A percentile compares a stretch with the other conserved stretches of the same genome.
These are phyloP conservation scores for Microdon myrmicae DNA, from an alignment of 2,888 invertebrate genomes.

Conservation along the genomic window DNA sequence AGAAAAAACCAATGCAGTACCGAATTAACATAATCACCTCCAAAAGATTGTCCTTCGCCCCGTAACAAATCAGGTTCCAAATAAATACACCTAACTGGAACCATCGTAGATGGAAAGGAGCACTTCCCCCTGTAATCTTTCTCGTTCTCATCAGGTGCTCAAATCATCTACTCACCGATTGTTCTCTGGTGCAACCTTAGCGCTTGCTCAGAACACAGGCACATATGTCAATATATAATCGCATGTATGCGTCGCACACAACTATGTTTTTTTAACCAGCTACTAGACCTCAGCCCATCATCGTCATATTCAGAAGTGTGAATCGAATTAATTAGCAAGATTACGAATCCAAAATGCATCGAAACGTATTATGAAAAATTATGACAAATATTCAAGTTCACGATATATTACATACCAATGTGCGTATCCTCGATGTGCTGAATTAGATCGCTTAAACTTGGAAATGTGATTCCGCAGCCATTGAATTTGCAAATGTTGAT, in stretches of 20 bases:
- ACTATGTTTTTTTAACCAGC: neutral
- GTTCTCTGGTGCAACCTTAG: slow-evolving; percentile 25
- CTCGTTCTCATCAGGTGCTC: slow-evolving; percentile 9
- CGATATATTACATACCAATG: slow-evolving; percentile 76
- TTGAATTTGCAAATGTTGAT: slow-evolving; percentile 89
- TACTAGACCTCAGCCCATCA: too few relatives aligned
- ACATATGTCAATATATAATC: slow-evolving; percentile 1
- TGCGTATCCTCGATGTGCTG: slow-evolving; percentile 89
- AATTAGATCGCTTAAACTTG: slow-evolving; percentile 82
- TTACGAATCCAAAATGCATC: slow-evolving; percentile 31
- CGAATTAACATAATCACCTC: too few relatives aligned
- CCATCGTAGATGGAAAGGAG: slow-evolving; percentile 4
- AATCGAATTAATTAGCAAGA: slow-evolving; percentile 48
- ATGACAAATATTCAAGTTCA: too few relatives aligned
- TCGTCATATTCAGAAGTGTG: slow-evolving; percentile 48
- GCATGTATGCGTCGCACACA: slow-evolving; percentile 4
- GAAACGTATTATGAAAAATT: too few relatives aligned
- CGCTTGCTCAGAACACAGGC: slow-evolving; percentile 40
- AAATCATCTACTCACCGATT: neutral
- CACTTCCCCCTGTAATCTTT: slow-evolving; percentile 7
- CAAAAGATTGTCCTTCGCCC: too few relatives aligned
- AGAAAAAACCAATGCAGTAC: too few relatives aligned
- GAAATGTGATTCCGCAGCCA: slow-evolving; percentile 86
- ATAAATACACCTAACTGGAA: slow-evolving; percentile 11
- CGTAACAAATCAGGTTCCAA: slow-evolving; percentile 6